Evolutionary conservation across 1,140 invertebrate species (phyloP).

Genomic region (Lysiphlebus fabarum): DNA sequence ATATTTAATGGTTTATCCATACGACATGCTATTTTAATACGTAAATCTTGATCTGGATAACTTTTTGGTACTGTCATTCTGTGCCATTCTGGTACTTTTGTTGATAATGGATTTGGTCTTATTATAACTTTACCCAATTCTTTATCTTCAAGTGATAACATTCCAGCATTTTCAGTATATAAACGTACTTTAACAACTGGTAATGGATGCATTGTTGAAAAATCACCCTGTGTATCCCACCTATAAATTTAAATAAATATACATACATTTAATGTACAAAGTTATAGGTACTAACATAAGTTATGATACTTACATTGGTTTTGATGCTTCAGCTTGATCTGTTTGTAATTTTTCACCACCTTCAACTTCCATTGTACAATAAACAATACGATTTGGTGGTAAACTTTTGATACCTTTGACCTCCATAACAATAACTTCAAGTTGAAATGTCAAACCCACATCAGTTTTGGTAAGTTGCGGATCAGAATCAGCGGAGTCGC

Average conservation of each 20-base stretch:
- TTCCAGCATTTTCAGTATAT: slow-evolving; percentile 96
- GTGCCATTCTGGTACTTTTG: slow-evolving; percentile 96
- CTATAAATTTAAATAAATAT: slow-evolving; percentile 49
- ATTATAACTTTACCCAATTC: slow-evolving; percentile 93
- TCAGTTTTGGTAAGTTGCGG: slow-evolving; percentile 93
- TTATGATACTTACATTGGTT: slow-evolving; percentile 93
- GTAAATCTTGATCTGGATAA: slow-evolving; percentile 88
- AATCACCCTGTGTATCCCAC: slow-evolving; percentile 98
- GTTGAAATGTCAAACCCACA: slow-evolving; percentile 92
- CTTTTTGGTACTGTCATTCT: slow-evolving; percentile 95
- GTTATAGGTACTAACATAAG: background rate
- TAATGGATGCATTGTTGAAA: slow-evolving; percentile 94
- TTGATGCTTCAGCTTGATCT: slow-evolving; percentile 97
- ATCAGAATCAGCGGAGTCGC: slow-evolving; percentile 85
- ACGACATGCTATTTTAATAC: slow-evolving; percentile 95
- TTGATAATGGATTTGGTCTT: slow-evolving; percentile 86
- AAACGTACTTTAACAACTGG: slow-evolving; percentile 95
- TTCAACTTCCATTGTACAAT: slow-evolving; percentile 99
- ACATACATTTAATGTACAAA: background rate
- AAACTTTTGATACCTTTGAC: slow-evolving; percentile 96
- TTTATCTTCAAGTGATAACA: slow-evolving; percentile 97
- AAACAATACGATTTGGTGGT: slow-evolving; percentile 95
- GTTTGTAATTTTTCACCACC: slow-evolving; percentile 97
- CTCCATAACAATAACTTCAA: slow-evolving; percentile 97
- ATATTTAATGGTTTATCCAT: slow-evolving; percentile 99